Conservation (phyloP, 2,113 vertebrate species). For the Cheilinus undulatus region DNA sequence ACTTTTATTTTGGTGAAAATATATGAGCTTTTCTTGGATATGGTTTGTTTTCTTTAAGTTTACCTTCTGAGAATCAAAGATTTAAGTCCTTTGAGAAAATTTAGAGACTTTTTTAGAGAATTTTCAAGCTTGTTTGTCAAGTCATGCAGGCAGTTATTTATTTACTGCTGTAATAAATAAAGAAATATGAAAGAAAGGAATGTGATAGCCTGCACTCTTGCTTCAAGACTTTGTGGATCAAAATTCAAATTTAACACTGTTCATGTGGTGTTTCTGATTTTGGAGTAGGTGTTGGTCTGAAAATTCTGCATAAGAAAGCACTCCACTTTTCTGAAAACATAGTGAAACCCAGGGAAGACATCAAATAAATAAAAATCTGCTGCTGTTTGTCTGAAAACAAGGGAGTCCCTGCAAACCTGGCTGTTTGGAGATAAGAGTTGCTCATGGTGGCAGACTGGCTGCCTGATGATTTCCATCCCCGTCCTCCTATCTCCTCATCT, state of each 20-base stretch:
- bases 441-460: constrained; percentile 54
- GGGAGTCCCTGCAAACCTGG: constrained; percentile 63
- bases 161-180: neutral
- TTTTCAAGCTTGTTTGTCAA: too few relatives aligned
- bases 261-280: constrained; percentile 27
- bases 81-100: too few relatives aligned
- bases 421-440: constrained; percentile 71
- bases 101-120: too few relatives aligned
- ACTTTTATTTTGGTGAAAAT: too few relatives aligned
- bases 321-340: constrained; percentile 7
- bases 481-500: constrained; percentile 67
- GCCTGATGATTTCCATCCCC: constrained; percentile 63
- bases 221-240: neutral
- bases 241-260: constrained; percentile 7
- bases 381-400: constrained; percentile 59
- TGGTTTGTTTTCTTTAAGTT: too few relatives aligned
- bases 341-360: neutral
- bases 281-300: constrained; percentile 1
- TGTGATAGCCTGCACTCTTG: too few relatives aligned
- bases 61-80: too few relatives aligned
- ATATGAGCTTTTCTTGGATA: too few relatives aligned
- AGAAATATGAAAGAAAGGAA: constrained; percentile 1
- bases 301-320: constrained; percentile 27
- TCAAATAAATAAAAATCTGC: constrained; percentile 33
- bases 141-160: too few relatives aligned